Base-by-base conservation (phyloP, 1,140 invertebrate species). In the Scaptodrosophila lebanonensis region DNA sequence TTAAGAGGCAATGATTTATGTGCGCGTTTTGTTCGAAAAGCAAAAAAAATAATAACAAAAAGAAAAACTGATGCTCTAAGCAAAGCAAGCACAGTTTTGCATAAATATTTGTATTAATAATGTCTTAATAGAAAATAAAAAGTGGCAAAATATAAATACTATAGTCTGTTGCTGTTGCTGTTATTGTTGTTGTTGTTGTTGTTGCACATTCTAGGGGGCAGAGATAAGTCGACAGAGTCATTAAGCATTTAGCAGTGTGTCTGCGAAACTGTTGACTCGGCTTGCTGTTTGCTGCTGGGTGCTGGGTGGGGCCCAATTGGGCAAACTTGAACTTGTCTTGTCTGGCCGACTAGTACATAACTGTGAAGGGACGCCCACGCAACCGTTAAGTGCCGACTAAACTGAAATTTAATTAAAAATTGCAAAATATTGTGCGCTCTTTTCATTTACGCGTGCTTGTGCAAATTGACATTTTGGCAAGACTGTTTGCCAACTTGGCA, bases 41-140 rank as follows among this genome's bases (percentile, higher is more conserved):
- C 13, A 61, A 47, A 43, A 29, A 35, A n/a, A n/a, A n/a, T n/a
- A n/a, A n/a, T n/a, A n/a, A n/a, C n/a, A n/a, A n/a, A n/a, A n/a
- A n/a, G n/a, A n/a, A n/a, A n/a, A n/a, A n/a, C n/a, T n/a, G n/a
- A n/a, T n/a, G n/a, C n/a, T n/a, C n/a, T n/a, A n/a, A n/a, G 8
- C 8, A 4, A 25, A 25, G 22, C 22, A 25, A n/a, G 22, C 22
- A 25, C 3, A 25, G 8, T 3, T 25, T 25, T 25, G 22, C 22
- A 33, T 61, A 50, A 66, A 56, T 42, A 63, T 65, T 50, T 69
- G 40, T 73, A 52, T 64, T 66, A 66, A 77, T 68, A 73, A 82
- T 69, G 68, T 79, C 75, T 79, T 66, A 73, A 79, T 79, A 79
- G 60, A 61, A 72, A 56, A 38, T 57, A 36, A 30, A 43, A 44